These are phyloP conservation scores for Naso thynnoides DNA, from an alignment of 2,797 vertebrate genomes.

Conservation along the genomic window DNA sequence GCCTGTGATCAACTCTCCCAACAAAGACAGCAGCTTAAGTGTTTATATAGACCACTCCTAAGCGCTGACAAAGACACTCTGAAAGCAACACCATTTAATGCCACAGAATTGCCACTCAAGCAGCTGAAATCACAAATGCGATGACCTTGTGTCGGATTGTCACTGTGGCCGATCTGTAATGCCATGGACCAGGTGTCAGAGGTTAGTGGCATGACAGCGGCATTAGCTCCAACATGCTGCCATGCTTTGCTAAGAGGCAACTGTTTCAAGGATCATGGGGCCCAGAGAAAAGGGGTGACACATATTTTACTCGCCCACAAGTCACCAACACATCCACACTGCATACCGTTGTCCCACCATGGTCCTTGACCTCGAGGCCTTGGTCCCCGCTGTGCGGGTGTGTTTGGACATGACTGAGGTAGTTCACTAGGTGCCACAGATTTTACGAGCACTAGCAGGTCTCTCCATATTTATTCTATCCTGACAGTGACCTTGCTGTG, in stretches of 20 bases:
- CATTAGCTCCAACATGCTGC: background rate
- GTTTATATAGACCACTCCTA: constrained; percentile 20
- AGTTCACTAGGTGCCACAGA: constrained; percentile 34
- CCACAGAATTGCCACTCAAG: constrained; percentile 6
- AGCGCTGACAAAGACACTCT: constrained; percentile 22
- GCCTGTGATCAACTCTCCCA: constrained; percentile 37
- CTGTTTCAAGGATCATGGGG: constrained; percentile 22
- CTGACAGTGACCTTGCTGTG: constrained; percentile 63
- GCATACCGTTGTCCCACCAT: constrained; percentile 37
- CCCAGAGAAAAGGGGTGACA: constrained; percentile 20
- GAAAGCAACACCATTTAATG: background rate
- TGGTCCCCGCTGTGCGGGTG: background rate
- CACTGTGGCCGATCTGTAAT: constrained; percentile 4
- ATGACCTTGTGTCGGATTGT: constrained; percentile 42
- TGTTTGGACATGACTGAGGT: constrained; percentile 29
- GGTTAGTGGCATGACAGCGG: constrained; percentile 6
- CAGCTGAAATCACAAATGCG: constrained; percentile 19
- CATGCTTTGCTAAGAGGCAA: constrained; percentile 20
- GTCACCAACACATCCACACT: constrained; percentile 12
- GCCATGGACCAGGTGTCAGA: constrained; percentile 35
- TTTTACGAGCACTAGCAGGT: constrained; percentile 33
- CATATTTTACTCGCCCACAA: constrained; percentile 37
- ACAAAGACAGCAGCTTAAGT: constrained; percentile 30
- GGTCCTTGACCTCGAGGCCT: constrained; percentile 45
- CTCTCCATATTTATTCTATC: constrained; percentile 69